Conservation (phyloP, 2,113 vertebrate species). For the Macrotis lagotis region DNA sequence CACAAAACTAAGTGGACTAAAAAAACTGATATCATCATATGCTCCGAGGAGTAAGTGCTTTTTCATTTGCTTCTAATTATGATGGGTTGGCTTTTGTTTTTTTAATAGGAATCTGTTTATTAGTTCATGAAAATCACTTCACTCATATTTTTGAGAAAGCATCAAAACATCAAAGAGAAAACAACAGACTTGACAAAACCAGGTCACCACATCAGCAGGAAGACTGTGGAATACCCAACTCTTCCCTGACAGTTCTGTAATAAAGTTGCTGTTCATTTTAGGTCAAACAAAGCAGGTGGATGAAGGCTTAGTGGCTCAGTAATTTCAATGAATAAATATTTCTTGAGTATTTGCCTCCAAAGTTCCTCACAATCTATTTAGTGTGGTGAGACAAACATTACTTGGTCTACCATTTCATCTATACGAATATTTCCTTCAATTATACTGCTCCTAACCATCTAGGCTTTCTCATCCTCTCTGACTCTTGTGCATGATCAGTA, state of each 20-base stretch:
- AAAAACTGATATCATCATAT: conserved; percentile 63
- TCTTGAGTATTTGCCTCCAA: not conserved
- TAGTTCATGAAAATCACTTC: conserved; percentile 73
- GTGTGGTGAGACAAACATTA: not conserved
- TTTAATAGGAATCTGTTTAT: conserved; percentile 66
- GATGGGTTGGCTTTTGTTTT: conserved; percentile 68
- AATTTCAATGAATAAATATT: not conserved
- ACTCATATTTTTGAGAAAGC: conserved; percentile 72
- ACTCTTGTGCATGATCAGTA: not conserved
- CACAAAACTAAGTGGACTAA: conserved; percentile 62
- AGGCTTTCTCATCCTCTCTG: not conserved
- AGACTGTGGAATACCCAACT: not conserved
- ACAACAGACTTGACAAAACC: conserved; percentile 74
- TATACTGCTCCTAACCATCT: not conserved
- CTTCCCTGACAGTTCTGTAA: not conserved
- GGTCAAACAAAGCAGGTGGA: not conserved
- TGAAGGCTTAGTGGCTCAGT: not conserved
- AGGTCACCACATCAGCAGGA: conserved; percentile 71
- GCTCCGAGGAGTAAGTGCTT: conserved; percentile 48
- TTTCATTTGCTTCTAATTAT: conserved; percentile 55
- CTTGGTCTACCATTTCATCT: not conserved
- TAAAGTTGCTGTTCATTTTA: not conserved
- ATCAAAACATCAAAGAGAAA: conserved; percentile 73
- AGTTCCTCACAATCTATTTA: not conserved
- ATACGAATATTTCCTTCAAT: not conserved